Evolutionary conservation across 1,140 invertebrate species (phyloP).

Genomic region (Drosophila seguyi): DNA sequence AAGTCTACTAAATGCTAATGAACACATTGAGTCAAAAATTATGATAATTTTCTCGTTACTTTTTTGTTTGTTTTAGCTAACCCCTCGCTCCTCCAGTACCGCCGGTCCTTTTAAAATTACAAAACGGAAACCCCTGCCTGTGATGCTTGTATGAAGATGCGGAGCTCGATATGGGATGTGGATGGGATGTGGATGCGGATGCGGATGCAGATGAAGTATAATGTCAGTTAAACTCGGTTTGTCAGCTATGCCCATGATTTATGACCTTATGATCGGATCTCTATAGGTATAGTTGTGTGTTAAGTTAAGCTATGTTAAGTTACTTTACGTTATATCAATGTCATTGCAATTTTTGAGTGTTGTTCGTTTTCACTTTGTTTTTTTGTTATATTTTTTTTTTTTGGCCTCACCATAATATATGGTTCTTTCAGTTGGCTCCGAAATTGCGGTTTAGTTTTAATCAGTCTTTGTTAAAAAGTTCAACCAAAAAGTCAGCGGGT

Average conservation of each 20-base stretch:
- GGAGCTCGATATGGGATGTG: conserved; percentile 19
- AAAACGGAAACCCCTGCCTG: conserved; percentile 34
- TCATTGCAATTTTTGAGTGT: conserved; percentile 72
- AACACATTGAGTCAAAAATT: conserved; percentile 83
- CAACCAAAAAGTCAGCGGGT: conserved; percentile 83
- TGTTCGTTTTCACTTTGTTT: conserved; percentile 13
- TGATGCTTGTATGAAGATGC: conserved; percentile 34
- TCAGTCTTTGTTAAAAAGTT: conserved; percentile 82
- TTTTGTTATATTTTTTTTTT: conserved; percentile 37
- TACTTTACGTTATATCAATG: conserved; percentile 77
- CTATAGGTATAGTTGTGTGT: conserved; percentile 50
- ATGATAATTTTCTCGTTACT: conserved; percentile 60
- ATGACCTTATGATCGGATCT: conserved; percentile 55
- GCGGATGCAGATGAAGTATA: conserved; percentile 26
- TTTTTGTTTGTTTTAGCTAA: conserved; percentile 41
- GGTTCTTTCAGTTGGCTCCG: conserved; percentile 70
- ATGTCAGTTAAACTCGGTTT: conserved; percentile 75
- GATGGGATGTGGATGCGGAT: conserved; percentile 5
- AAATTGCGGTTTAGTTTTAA: conserved; percentile 80
- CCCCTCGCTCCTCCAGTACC: conserved; percentile 19
- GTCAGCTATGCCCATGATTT: conserved; percentile 71
- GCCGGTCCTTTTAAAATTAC: conserved; percentile 35
- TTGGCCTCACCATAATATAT: conserved; percentile 79
- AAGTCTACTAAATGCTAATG: conserved; percentile 81
- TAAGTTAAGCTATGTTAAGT: conserved; percentile 72